phyloP scores from a whole-genome alignment of 2,888 invertebrate genomes.

The Philereme vetulata region DNA sequence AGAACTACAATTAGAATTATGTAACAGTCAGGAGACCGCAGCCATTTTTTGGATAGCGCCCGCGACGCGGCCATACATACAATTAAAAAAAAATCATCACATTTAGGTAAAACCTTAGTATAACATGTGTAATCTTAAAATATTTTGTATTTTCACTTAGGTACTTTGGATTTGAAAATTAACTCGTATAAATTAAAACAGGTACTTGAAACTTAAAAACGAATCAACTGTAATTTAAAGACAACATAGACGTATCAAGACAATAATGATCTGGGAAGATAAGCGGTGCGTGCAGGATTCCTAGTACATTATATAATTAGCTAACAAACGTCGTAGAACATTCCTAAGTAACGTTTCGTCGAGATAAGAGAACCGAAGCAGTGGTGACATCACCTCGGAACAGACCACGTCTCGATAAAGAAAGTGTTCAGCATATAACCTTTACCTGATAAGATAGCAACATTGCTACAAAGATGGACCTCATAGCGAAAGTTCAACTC shows the following conservation, averaged over 20 bases:
- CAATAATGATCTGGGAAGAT: constrained; percentile 28
- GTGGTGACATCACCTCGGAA: constrained; percentile 74
- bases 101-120: too few species aligned
- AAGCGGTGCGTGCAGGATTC: constrained; percentile 36
- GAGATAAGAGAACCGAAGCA: constrained; percentile 73
- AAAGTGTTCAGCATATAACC: constrained; percentile 74
- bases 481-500: constrained; percentile 19
- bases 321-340: constrained; percentile 58
- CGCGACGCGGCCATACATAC: too few species aligned
- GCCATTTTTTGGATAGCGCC: too few species aligned
- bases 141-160: too few species aligned
- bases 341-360: constrained; percentile 73
- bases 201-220: constrained; percentile 5
- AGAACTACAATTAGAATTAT: too few species aligned
- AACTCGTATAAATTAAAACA: neutral
- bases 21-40: too few species aligned
- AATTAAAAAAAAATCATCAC: too few species aligned
- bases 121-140: too few species aligned
- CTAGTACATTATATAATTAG: constrained; percentile 51
- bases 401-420: constrained; percentile 71
- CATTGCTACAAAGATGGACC: constrained; percentile 48
- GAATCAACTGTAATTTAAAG: constrained; percentile 19
- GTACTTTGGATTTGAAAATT: too few species aligned
- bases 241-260: constrained; percentile 25
- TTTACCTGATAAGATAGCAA: constrained; percentile 66